These are phyloP conservation scores for Axea sp. DNA, from an alignment of 2,888 invertebrate genomes.

Conservation along the genomic window DNA sequence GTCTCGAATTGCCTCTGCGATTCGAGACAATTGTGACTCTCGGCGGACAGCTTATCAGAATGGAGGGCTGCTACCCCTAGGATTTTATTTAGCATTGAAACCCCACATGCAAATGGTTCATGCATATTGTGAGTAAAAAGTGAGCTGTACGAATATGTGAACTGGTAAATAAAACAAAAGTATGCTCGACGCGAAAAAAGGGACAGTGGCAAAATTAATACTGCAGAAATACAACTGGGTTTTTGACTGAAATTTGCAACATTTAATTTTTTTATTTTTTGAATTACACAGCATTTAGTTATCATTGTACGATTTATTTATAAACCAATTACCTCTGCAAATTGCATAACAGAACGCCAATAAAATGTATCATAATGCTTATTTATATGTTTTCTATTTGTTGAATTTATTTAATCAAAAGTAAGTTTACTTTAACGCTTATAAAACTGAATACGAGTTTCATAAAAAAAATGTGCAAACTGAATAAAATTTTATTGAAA, in stretches of 20 bases:
- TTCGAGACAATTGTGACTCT: constrained; percentile 76
- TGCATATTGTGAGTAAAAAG: constrained; percentile 77
- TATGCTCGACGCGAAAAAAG: constrained; percentile 37
- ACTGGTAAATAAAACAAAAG: constrained; percentile 72
- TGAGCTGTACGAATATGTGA: constrained; percentile 74
- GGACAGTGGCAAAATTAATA: constrained; percentile 39
- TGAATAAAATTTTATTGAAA: no score
- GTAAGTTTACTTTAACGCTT: no score
- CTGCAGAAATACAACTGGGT: constrained; percentile 29
- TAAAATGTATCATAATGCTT: no score
- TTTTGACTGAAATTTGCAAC: constrained; percentile 14
- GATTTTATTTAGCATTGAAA: constrained; percentile 70
- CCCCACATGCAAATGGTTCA: constrained; percentile 76
- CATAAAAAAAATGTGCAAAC: no score
- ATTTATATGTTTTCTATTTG: no score
- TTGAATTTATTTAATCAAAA: no score
- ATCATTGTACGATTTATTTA: background rate
- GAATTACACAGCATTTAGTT: background rate
- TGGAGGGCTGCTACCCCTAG: constrained; percentile 60
- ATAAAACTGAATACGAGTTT: no score
- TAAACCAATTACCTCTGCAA: no score
- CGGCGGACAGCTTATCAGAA: constrained; percentile 74
- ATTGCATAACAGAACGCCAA: no score
- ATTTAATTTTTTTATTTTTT: constrained; percentile 27
- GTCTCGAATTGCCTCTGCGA: constrained; percentile 64